Percentiles rank a stretch among this genome's conserved stretches.
Conservation (phyloP, 2,797 vertebrate species). For the Chromis chromis region DNA sequence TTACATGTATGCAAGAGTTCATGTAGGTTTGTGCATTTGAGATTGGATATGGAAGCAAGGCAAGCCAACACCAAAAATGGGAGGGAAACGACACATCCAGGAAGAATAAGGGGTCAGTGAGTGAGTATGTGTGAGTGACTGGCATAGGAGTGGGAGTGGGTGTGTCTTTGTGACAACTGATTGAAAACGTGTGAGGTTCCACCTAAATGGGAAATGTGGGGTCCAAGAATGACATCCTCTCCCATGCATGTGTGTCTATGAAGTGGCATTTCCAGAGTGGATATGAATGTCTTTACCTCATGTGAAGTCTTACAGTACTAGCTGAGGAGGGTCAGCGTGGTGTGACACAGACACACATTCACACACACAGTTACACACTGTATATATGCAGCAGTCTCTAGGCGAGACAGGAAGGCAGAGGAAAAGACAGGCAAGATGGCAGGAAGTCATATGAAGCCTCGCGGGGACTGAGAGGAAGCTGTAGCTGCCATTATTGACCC, state of each 20-base stretch:
- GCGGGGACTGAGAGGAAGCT: constrained; percentile 76
- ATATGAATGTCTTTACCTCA: constrained; percentile 41
- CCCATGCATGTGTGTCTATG: constrained; percentile 14
- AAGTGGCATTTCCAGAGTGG: constrained; percentile 47
- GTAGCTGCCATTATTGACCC: constrained; percentile 73
- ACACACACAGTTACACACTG: background rate
- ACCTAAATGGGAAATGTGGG: constrained; percentile 45
- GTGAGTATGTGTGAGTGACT: constrained; percentile 40
- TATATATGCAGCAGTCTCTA: constrained; percentile 46
- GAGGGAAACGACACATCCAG: constrained; percentile 8
- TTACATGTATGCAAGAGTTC: background rate
- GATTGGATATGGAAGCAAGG: background rate
- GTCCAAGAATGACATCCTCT: constrained; percentile 54
- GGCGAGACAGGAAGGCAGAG: constrained; percentile 69
- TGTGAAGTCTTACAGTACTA: constrained; percentile 32
- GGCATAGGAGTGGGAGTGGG: constrained; percentile 40
- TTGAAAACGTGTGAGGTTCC: constrained; percentile 46
- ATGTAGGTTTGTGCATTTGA: background rate
- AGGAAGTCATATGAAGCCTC: constrained; percentile 83
- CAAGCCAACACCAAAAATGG: background rate
- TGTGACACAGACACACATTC: background rate
- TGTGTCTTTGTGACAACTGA: constrained; percentile 35
- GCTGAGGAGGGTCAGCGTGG: constrained; percentile 9
- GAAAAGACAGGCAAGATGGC: constrained; percentile 76
- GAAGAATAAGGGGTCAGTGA: constrained; percentile 30